Percentiles rank a stretch among this genome's conserved stretches.
Evolutionary conservation across 2,888 invertebrate species (phyloP).

Genomic region (Brachylomia viminalis): DNA sequence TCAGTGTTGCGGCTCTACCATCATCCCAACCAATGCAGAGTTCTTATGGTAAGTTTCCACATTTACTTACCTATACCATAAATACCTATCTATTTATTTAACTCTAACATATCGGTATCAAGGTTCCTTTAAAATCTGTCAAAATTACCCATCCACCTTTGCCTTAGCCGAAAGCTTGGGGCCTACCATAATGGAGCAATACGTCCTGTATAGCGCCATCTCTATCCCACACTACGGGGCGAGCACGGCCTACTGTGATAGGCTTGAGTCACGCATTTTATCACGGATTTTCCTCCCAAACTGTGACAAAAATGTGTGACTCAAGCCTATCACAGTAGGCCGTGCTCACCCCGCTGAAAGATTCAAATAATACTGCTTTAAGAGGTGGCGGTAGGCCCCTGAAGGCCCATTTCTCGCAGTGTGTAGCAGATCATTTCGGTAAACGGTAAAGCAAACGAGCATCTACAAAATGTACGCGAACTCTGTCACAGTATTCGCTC

Average conservation of each 20-base stretch:
- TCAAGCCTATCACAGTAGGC: too few relatives aligned
- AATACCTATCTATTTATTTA: too few relatives aligned
- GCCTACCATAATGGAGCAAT: too few relatives aligned
- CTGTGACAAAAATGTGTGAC: too few relatives aligned
- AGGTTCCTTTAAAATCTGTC: neutral
- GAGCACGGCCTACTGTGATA: too few relatives aligned
- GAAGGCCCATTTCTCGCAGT: neutral
- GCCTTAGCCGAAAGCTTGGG: neutral
- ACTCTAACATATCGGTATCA: too few relatives aligned
- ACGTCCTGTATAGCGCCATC: too few relatives aligned
- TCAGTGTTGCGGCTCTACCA: conserved; percentile 29
- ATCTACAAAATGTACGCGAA: neutral
- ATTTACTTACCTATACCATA: neutral
- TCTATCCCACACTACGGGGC: too few relatives aligned
- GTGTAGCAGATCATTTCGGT: neutral
- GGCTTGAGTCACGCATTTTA: too few relatives aligned
- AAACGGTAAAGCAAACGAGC: neutral
- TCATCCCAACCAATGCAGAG: conserved; percentile 10
- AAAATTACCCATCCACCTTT: neutral
- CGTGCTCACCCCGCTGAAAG: too few relatives aligned
- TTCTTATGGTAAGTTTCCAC: conserved; percentile 25
- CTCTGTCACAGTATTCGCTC: neutral
- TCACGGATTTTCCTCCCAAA: too few relatives aligned
- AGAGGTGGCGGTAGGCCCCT: neutral
- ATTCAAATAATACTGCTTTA: too few relatives aligned